These are phyloP conservation scores for Rhyacichthys aspro DNA, from an alignment of 2,797 vertebrate species.

Conservation along the genomic window DNA sequence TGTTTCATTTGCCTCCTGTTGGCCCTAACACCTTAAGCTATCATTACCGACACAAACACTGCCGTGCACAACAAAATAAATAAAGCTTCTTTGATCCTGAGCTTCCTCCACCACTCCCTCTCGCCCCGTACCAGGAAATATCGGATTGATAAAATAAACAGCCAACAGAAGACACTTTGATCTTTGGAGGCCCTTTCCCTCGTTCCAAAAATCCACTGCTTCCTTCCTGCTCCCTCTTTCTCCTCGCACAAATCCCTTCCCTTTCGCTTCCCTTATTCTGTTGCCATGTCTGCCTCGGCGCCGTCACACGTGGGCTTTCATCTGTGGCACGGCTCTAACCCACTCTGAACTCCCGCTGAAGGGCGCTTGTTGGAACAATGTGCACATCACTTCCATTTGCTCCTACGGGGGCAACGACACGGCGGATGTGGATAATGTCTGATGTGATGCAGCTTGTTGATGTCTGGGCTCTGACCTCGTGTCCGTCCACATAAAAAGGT, in stretches of 20 bases:
- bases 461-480: background rate
- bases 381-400: background rate
- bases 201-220: background rate
- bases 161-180: conserved; percentile 41
- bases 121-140: conserved; percentile 37
- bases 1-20: background rate
- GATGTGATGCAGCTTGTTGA: background rate
- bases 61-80: conserved; percentile 2
- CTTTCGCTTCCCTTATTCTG: background rate
- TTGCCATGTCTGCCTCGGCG: background rate
- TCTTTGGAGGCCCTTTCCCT: conserved; percentile 17
- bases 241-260: background rate
- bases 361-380: background rate
- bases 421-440: background rate
- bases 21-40: conserved; percentile 2
- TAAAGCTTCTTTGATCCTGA: conserved; percentile 45
- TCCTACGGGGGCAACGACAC: background rate
- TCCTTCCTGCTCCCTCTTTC: conserved; percentile 8
- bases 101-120: conserved; percentile 10
- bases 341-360: conserved; percentile 1
- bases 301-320: conserved; percentile 7
- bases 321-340: background rate
- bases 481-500: background rate
- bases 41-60: conserved; percentile 2
- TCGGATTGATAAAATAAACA: conserved; percentile 36